Evolutionary conservation across 2,797 vertebrate genomes (phyloP), one percentile per base, ranked within the genome.

Genomic region (Margarornis squamiger): DNA sequence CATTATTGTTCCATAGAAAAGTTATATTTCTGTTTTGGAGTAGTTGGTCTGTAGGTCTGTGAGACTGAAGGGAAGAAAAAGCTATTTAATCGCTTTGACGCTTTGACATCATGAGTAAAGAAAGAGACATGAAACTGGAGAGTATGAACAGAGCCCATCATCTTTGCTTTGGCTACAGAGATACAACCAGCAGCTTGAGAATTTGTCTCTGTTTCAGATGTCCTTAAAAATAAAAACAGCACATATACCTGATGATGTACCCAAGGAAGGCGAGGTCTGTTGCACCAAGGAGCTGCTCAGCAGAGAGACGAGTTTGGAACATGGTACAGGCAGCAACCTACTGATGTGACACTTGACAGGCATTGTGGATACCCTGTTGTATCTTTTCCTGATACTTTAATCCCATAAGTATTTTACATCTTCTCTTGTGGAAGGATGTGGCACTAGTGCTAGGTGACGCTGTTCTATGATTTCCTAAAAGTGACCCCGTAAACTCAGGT

Each of bases 231-330:
- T 26, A 38, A 34, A 70, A 75, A 51, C 7, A 43, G 6, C 1
- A 0, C 2, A 0, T 16, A 8, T 2, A 39, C 18, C 15, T 78
- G 66, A 43, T 30, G 48, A 54, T 24, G 34, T 57, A 7, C 41
- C 23, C 2, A 1, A 13, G 61, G 43, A 67, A 45, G 17, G 12
- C 10, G 21, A 74, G 7, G 24, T 29, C 36, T 67, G 17, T 86
- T 36, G 61, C 20, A 36, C 30, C 0, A 1, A 34, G 63, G 5
- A 11, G 29, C 9, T 17, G 15, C 41, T 65, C 0, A 0, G 22
- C 11, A 48, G 45, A 61, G 29, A 61, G 30, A 20, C 1, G 7
- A 8, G 9, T 14, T 1, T 57, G 65, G 36, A 49, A 38, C 10
- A 4, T 0, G 12, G 30, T 9, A 34, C 5, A 13, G 14, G 7